A percentile compares a stretch with the other conserved stretches of the same genome.
These are phyloP conservation scores for Spodoptera litura DNA, from an alignment of 1,140 invertebrate genomes.

Conservation along the genomic window DNA sequence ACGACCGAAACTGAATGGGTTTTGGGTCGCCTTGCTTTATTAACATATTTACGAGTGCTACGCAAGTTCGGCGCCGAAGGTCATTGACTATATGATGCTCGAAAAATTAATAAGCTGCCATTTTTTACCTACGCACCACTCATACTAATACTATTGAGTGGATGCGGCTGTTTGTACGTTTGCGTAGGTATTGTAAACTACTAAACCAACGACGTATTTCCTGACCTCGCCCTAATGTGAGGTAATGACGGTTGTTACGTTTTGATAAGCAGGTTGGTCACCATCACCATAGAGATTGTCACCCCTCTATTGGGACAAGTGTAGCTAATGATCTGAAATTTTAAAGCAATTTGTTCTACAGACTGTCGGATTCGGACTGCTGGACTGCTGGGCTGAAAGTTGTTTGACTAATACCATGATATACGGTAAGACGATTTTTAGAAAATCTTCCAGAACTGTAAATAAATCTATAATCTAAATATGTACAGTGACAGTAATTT, in stretches of 20 bases:
- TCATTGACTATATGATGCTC: constrained; percentile 28
- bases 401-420: neutral
- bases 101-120: constrained; percentile 19
- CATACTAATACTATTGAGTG: constrained; percentile 4
- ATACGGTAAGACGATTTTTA: no score
- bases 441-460: no score
- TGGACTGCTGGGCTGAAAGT: neutral
- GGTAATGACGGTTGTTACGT: constrained; percentile 2
- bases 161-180: neutral
- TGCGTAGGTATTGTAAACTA: neutral
- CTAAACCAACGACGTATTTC: neutral
- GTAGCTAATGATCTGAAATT: constrained; percentile 1
- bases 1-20: constrained; percentile 38
- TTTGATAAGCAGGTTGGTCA: constrained; percentile 3
- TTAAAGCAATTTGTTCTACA: constrained; percentile 9
- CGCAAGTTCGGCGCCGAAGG: constrained; percentile 17
- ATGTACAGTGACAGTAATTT: no score
- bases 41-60: constrained; percentile 43
- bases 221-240: neutral
- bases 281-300: constrained; percentile 1
- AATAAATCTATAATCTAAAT: no score
- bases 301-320: neutral
- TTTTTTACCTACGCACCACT: constrained; percentile 16
- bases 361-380: neutral
- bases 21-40: constrained; percentile 28